phyloP scores from a whole-genome alignment of 1,140 invertebrate species.

The Drosophila littoralis region DNA sequence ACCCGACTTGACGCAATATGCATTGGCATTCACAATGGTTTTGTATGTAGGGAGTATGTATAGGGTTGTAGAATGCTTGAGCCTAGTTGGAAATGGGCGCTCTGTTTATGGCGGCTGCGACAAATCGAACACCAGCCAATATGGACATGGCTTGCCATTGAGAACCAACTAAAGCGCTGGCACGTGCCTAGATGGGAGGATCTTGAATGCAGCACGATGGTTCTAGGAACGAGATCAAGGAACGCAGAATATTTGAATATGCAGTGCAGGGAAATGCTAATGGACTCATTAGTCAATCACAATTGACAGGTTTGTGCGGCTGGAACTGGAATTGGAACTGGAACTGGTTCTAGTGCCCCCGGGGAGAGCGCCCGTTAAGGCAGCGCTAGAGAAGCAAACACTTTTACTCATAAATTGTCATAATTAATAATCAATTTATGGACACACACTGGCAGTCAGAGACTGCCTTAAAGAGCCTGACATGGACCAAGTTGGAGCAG shows the following conservation, averaged over 20 bases:
- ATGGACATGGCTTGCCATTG: constrained; percentile 53
- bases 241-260: constrained; percentile 63
- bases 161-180: constrained; percentile 40
- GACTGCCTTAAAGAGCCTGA: constrained; percentile 35
- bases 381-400: constrained; percentile 46
- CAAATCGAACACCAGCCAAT: constrained; percentile 70
- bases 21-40: no score
- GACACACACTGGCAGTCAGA: constrained; percentile 45
- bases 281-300: constrained; percentile 79
- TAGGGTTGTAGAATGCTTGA: constrained; percentile 16
- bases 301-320: constrained; percentile 13
- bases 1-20: no score
- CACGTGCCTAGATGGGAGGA: constrained; percentile 51
- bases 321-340: neutral
- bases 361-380: constrained; percentile 36
- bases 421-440: constrained; percentile 77
- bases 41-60: constrained; percentile 17
- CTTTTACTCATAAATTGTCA: constrained; percentile 81
- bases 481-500: constrained; percentile 1
- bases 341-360: constrained; percentile 26
- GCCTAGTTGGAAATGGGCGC: constrained; percentile 40
- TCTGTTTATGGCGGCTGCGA: constrained; percentile 57
- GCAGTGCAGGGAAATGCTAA: constrained; percentile 55
- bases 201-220: neutral
- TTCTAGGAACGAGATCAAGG: constrained; percentile 40